Evolutionary conservation across 2,113 vertebrate species (phyloP).

Genomic region (Pipa parva): DNA sequence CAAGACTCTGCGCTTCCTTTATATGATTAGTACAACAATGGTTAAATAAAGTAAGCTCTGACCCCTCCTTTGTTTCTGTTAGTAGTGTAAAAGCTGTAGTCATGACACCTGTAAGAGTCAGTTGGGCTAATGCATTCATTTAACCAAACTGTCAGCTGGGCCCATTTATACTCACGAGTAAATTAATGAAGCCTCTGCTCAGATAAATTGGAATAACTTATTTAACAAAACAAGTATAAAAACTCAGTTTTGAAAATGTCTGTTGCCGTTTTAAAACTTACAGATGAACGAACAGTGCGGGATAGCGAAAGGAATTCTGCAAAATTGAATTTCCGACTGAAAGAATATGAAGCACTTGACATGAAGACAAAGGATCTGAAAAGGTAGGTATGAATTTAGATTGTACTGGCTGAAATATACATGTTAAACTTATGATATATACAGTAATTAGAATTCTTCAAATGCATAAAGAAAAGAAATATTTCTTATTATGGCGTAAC

Average conservation of each 20-base stretch:
- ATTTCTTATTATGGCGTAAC: too few relatives aligned
- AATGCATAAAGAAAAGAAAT: too few relatives aligned
- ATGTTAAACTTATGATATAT: too few relatives aligned
- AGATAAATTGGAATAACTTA: neutral
- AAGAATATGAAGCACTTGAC: slow-evolving; percentile 45
- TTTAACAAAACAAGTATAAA: neutral
- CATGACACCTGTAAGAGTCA: slow-evolving; percentile 32
- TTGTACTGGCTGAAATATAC: too few relatives aligned
- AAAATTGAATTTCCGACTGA: slow-evolving; percentile 45
- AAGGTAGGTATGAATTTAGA: slow-evolving; percentile 48
- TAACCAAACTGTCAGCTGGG: slow-evolving; percentile 16
- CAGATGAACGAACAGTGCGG: slow-evolving; percentile 39
- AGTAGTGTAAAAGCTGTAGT: slow-evolving; percentile 12
- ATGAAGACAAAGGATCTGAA: slow-evolving; percentile 43
- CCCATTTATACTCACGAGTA: neutral
- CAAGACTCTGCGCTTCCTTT: too few relatives aligned
- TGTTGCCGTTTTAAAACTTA: slow-evolving; percentile 5
- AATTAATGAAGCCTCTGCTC: neutral
- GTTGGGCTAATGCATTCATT: slow-evolving; percentile 32
- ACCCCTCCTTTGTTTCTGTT: slow-evolving; percentile 18
- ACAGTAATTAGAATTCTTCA: too few relatives aligned
- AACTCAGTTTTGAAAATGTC: neutral
- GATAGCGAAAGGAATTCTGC: slow-evolving; percentile 47
- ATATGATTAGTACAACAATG: too few relatives aligned
- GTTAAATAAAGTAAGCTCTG: too few relatives aligned